Base-by-base conservation (phyloP, 2,797 vertebrate genomes). In the Pelobates cultripes region DNA sequence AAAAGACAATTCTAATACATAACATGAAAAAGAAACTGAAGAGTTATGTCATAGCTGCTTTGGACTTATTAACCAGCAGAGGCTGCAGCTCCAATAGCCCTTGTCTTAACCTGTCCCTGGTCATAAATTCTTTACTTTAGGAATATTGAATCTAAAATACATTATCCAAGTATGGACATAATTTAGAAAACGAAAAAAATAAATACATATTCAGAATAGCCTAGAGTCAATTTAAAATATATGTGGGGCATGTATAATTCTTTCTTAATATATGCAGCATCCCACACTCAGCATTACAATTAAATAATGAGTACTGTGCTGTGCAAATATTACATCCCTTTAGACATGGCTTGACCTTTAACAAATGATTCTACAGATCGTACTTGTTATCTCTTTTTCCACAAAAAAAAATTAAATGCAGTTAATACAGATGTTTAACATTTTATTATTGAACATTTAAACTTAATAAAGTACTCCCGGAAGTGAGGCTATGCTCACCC, bases 251-350 rank as follows among this genome's bases (percentile, higher is more conserved):
- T 3, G 12, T 15, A 15, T 4, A 3, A 73, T 43, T 73, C 3
- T 12, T 43, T 57, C 51, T 73, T 73, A 73, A 60, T 73, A 14
- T 43, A 60, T 61, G 40, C 55, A 60, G 15, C 42, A 61, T 60
- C 41, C 13, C 72, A 43, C 14, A 9, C 13, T 43, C 53, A 51
- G 1, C 47, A 51, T 3, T 12, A 57, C 72, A 57, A 15, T 57
- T 57, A 57, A 57, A 17, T 57, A 43, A 60, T 43, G 53, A 14
- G 14, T 40, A 42, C 51, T 42, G 13, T 42, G 41, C 53, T 15
- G 13, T 60, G 53, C 72, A 73, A 40, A 57, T 73, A 43, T 73
- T 57, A 73, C 72, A 73, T 73, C 13, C 42, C 72, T 73, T 57
- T 57, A 42, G 72, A 73, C 51, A 73, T 6, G 8, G 28, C 4